phyloP scores from a whole-genome alignment of 1,140 invertebrate species.

The Calliphora vicina region DNA sequence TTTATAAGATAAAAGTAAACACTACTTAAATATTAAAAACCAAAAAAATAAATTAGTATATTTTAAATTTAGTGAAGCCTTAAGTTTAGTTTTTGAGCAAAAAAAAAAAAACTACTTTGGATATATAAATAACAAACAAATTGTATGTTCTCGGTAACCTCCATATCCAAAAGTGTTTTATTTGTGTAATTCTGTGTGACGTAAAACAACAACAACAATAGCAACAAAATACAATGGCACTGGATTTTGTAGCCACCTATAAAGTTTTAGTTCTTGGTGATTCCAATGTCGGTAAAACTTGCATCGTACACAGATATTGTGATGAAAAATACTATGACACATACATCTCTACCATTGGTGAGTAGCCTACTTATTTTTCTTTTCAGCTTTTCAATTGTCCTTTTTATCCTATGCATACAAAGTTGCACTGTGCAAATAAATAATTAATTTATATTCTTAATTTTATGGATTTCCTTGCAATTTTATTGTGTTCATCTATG shows the following conservation, averaged over 20 bases:
- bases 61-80: no score
- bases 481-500: no score
- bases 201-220: not conserved
- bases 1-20: not conserved
- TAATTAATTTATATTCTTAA: not conserved
- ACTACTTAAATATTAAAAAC: not conserved
- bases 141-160: not conserved
- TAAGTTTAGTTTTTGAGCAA: no score
- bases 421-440: not conserved
- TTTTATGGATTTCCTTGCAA: no score
- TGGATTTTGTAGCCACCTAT: conserved; percentile 83
- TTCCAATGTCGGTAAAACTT: conserved; percentile 92
- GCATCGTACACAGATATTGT: conserved; percentile 89
- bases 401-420: no score
- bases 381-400: not conserved
- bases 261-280: conserved; percentile 89
- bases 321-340: conserved; percentile 90
- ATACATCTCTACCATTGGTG: conserved; percentile 91
- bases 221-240: conserved; percentile 70
- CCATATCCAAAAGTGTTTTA: not conserved
- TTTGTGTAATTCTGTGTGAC: conserved; percentile 11
- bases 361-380: conserved; percentile 57
- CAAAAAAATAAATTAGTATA: not conserved
- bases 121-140: not conserved
- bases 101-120: not conserved